Base-by-base conservation (phyloP, 2,797 vertebrate species). In the Fistularia tabacaria region DNA sequence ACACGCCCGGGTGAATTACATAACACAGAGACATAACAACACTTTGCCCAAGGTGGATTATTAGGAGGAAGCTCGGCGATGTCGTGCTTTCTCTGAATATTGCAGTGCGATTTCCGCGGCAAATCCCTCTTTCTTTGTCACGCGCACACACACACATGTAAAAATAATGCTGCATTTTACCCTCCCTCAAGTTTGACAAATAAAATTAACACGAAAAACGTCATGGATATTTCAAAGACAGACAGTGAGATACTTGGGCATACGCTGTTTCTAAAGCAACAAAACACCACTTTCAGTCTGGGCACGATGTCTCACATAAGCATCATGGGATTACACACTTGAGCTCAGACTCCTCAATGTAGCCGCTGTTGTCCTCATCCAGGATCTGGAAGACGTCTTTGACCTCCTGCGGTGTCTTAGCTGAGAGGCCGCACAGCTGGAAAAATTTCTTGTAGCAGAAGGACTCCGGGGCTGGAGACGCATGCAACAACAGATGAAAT, bases 371-470 rank as follows among this genome's bases (percentile, higher is more conserved):
- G 65, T 99, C 94, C 0, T 93, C 92, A 65, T 99, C 97, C 9
- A 99, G 87, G 69, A 95, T 88, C 69, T 81, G 80, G 80, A 99
- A 99, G 69, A 97, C 92, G 9, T 95, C 89, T 84, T 92, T 93
- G 73, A 99, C 71, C 83, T 98, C 93, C 67, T 91, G 79, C 53
- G 92, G 90, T 0, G 90, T 93, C 90, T 96, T 98, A 74, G 94
- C 90, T 73, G 93, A 90, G 74, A 99, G 89, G 59, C 97, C 97
- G 49, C 92, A 96, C 50, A 94, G 85, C 87, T 94, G 85, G 89
- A 97, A 99, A 87, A 99, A 99, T 89, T 94, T 97, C 83, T 95
- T 98, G 86, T 91, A 89, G 86, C 88, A 90, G 82, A 99, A 99
- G 59, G 94, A 91, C 71, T 95, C 93, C 60, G 93, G 93, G 80